phyloP scores from a whole-genome alignment of 2,888 invertebrate species.

The Cantharis rufa region DNA sequence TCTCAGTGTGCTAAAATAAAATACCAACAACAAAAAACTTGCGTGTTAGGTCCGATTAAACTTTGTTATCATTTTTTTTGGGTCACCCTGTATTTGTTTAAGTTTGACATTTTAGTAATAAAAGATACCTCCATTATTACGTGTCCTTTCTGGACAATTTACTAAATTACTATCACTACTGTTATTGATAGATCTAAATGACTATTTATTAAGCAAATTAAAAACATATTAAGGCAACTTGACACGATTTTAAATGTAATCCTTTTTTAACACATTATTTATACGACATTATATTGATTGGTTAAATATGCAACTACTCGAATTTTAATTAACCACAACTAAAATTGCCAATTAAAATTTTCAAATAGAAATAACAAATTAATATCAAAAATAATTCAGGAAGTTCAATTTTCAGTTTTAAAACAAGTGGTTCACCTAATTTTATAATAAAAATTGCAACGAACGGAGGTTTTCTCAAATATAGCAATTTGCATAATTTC shows the following conservation, averaged over 20 bases:
- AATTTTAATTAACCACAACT: neutral
- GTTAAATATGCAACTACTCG: neutral
- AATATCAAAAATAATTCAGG: neutral
- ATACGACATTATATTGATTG: neutral
- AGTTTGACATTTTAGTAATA: neutral
- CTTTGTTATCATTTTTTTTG: no score
- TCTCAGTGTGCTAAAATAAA: no score
- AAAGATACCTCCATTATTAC: neutral
- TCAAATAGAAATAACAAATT: neutral
- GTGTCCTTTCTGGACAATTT: neutral
- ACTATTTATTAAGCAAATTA: neutral
- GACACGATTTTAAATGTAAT: neutral
- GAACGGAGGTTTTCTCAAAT: neutral
- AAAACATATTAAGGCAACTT: neutral
- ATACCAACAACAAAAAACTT: no score
- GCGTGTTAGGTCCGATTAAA: no score
- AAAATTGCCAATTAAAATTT: neutral
- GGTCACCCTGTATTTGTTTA: no score
- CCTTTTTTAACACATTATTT: neutral
- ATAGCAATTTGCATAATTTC: neutral
- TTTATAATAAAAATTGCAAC: neutral
- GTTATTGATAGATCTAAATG: neutral
- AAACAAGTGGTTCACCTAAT: neutral
- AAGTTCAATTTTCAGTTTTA: neutral
- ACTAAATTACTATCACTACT: neutral